Base-by-base conservation (phyloP, 23 tunicate genomes). In the Trididemnum nubilum region DNA sequence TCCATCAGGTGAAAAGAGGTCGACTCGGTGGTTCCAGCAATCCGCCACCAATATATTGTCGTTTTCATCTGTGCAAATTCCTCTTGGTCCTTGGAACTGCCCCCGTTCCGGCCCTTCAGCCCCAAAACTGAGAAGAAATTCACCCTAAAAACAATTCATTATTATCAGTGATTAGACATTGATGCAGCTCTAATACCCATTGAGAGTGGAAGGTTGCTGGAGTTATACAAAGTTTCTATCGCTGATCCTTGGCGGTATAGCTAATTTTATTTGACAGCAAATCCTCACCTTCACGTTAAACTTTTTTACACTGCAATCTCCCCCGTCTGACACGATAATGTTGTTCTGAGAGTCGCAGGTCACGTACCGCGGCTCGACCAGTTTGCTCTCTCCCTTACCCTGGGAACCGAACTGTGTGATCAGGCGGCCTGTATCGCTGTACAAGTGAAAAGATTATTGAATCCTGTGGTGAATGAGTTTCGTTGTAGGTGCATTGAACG, bases 11-110 rank as follows among this genome's bases (percentile, higher is more conserved):
- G 98, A 89, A 51, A 93, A 93, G n/a, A 87, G 49, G 36, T 93
- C 98, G 37, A 93, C 93, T 84, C 98, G 51, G 70, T 93, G 98
- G 81, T 87, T 93, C 98, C 98, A 93, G 71, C 98, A 93, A 74
- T 93, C 98, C 1, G 98, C 90, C 60, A 93, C 98, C 34, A 93
- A 72, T 1, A 93, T 93, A 75, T 93, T 93, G 64, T 93, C 93
- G 63, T 85, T 31, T 59, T 88, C 84, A 49, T 93, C 98, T 27
- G 89, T 80, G 77, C 98, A 87, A 37, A 93, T 38, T 35, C 98
- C 98, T 25, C 98, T 52, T 1, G 98, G 98, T 0, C 98, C 98
- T 51, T 87, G 94, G 35, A 93, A 88, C 72, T 93, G 98, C 0
- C 98, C 98, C 24, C 82, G 65, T 66, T 87, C 92, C 3, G 98